Conservation (phyloP, 2,113 vertebrate species). For the Platichthys stellatus region DNA sequence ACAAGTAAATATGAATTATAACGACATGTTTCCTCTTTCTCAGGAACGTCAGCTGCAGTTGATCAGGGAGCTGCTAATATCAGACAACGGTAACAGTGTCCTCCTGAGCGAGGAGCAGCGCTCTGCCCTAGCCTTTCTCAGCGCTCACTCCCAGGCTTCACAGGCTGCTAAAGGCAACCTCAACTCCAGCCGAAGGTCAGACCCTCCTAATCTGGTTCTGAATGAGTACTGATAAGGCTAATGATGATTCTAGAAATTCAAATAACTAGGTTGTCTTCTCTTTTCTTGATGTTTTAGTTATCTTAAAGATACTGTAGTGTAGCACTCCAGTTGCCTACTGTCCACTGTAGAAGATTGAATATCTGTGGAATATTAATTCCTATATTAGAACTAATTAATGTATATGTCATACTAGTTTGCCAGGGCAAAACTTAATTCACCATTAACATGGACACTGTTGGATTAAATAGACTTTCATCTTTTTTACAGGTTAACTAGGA, state of each 20-base stretch:
- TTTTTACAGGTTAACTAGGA: constrained; percentile 86
- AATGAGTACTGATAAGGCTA: not conserved
- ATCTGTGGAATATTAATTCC: not conserved
- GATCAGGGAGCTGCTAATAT: constrained; percentile 91
- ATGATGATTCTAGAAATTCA: not conserved
- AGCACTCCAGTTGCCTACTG: not conserved
- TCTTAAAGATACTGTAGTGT: not conserved
- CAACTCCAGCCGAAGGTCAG: constrained; percentile 87
- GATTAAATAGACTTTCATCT: not conserved
- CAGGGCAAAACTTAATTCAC: not conserved
- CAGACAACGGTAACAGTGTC: constrained; percentile 88
- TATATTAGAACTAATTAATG: not conserved
- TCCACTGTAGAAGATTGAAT: not conserved
- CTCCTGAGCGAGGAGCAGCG: constrained; percentile 93
- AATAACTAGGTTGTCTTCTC: not conserved
- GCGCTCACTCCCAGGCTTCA: constrained; percentile 82
- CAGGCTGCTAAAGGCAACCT: constrained; percentile 65
- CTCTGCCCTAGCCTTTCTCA: constrained; percentile 92
- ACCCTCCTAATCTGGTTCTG: not conserved
- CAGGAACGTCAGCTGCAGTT: constrained; percentile 94
- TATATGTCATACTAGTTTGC: not conserved
- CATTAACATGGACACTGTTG: not conserved
- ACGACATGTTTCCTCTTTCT: not conserved
- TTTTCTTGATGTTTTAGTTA: not conserved
- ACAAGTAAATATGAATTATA: not conserved